Base-by-base conservation (phyloP, 2,113 vertebrate species). In the Fulmarus glacialis region DNA sequence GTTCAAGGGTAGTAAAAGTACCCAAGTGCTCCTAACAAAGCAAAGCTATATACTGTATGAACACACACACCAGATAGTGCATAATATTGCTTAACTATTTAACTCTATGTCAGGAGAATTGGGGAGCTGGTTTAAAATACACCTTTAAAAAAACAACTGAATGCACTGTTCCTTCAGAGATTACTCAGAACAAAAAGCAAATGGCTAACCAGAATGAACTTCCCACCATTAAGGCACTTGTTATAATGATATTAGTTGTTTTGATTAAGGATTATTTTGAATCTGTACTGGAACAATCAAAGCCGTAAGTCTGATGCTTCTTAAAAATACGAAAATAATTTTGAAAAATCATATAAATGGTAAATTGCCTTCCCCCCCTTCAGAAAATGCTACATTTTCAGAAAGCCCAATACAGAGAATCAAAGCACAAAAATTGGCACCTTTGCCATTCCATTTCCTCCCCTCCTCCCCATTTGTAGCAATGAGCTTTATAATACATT, bases 1-100 rank as follows among this genome's bases (percentile, higher is more conserved):
- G 81, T 90, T 95, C 96, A 96, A 83, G 87, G 78, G 87, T 38
- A 89, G 55, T 72, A 82, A 91, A 96, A 87, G 66, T 74, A 89
- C 87, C 83, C 60, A 63, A 93, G 40, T 48, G 87, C 82, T 82
- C 84, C 87, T 91, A 70, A 56, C 67, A 95, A 36, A 75, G 70
- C 68, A 59, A 38, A 59, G n/a, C 82, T 58, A 6, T 29, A 7
- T 21, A 6, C 36, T 70, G 67, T 34, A 75, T 17, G 42, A 38
- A 26, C 47, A n/a, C 26, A 22, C 50, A 8, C 47, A 6, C 15
- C 68, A 89, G n/a, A 47, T 14, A 70, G 5, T 30, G 52, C 17
- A 15, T 50, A 72, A 53, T 29, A 60, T 3, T 43, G 26, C 53
- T 56, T 32, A 68, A 8, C 26, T 83, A 22, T 42, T 81, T 38